Percentiles rank a stretch among this genome's conserved stretches.
These are phyloP conservation scores for Microctonus brassicae DNA, from an alignment of 2,888 invertebrate species.

Conservation along the genomic window DNA sequence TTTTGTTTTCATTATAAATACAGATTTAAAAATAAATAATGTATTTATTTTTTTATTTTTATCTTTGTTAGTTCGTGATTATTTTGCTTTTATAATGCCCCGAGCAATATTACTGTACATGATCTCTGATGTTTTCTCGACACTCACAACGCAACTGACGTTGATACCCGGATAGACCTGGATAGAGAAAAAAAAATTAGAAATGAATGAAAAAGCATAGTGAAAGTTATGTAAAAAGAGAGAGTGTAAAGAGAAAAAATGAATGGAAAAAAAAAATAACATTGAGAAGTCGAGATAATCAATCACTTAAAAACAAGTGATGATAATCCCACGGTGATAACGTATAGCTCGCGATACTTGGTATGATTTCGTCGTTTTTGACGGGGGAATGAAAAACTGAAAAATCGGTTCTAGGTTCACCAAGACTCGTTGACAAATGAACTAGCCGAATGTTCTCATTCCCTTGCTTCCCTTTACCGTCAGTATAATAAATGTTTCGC, in stretches of 20 bases:
- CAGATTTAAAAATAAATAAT: background rate
- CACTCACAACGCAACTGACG: background rate
- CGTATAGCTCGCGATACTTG: background rate
- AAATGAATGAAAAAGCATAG: background rate
- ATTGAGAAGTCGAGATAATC: constrained; percentile 24
- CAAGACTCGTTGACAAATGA: constrained; percentile 35
- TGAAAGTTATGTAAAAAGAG: background rate
- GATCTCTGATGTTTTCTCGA: background rate
- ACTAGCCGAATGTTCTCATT: constrained; percentile 17
- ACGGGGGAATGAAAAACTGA: constrained; percentile 23
- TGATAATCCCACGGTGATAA: constrained; percentile 32
- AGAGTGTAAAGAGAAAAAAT: constrained; percentile 15
- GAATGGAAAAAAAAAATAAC: constrained; percentile 23
- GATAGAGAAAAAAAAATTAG: background rate
- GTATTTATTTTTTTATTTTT: background rate
- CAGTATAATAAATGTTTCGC: constrained; percentile 45
- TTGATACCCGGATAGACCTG: background rate
- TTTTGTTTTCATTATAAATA: background rate
- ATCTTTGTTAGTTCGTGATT: background rate
- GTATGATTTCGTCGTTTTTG: constrained; percentile 32
- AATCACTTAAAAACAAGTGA: constrained; percentile 34
- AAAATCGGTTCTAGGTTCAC: constrained; percentile 31
- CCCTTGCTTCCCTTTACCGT: constrained; percentile 1
- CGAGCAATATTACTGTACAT: background rate
- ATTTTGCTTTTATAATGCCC: background rate